Evolutionary conservation across 2,797 vertebrate genomes (phyloP).

Genomic region (Bradypodion pumilum): DNA sequence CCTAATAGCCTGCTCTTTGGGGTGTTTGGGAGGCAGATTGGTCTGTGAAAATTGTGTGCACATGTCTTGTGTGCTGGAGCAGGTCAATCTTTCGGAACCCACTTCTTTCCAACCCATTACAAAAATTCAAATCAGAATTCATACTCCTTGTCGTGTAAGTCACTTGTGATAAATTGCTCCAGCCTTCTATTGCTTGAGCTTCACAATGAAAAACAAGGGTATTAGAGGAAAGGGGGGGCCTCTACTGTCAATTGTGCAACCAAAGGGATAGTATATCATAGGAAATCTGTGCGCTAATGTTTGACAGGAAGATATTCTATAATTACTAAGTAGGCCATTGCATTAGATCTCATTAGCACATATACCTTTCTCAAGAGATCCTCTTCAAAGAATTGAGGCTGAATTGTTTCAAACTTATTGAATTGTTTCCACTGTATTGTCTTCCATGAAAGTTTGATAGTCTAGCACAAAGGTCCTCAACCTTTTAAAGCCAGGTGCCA

Average conservation of each 20-base stretch:
- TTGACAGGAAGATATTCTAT: slow-evolving; percentile 12
- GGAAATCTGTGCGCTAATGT: background rate
- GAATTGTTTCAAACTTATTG: background rate
- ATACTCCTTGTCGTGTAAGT: background rate
- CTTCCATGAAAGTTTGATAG: background rate
- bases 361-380: slow-evolving; percentile 40
- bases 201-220: background rate
- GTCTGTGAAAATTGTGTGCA: background rate
- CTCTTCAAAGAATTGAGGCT: slow-evolving; percentile 18
- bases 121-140: slow-evolving; percentile 1
- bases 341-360: slow-evolving; percentile 19
- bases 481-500: too few species aligned
- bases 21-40: too few species aligned
- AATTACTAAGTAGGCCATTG: slow-evolving; percentile 36
- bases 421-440: accelerated
- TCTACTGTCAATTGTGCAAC: slow-evolving; percentile 1
- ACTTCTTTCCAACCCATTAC: too few species aligned
- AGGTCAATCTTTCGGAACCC: too few species aligned
- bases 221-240: background rate
- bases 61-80: too few species aligned
- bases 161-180: background rate
- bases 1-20: too few species aligned
- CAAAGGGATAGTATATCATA: background rate
- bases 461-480: too few species aligned
- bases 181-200: slow-evolving; percentile 6